A percentile compares a stretch with the other conserved stretches of the same genome.
Conservation (phyloP, 1,140 invertebrate species). For the Bombus ignitus region DNA sequence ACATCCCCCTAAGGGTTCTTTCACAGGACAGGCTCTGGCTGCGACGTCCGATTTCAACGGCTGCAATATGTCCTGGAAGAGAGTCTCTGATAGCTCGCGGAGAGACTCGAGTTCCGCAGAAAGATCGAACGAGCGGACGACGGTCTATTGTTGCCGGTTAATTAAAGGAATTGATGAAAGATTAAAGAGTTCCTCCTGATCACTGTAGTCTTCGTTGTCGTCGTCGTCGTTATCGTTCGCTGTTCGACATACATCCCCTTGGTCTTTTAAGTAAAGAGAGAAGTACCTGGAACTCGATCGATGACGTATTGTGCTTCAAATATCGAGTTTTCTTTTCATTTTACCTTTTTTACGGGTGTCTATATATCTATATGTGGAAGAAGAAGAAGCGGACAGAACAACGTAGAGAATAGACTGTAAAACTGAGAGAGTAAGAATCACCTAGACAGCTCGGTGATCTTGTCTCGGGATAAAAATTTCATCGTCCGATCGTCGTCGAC, state of each 20-base stretch:
- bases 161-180: slow-evolving; percentile 75
- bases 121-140: slow-evolving; percentile 55
- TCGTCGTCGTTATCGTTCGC: slow-evolving; percentile 2
- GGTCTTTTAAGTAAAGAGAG: not conserved
- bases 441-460: not conserved
- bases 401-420: not conserved
- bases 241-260: slow-evolving; percentile 20
- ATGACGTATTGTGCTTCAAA: slow-evolving; percentile 46
- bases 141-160: slow-evolving; percentile 70
- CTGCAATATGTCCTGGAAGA: slow-evolving; percentile 43
- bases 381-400: too few species aligned
- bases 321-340: slow-evolving; percentile 23
- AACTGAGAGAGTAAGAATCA: not conserved
- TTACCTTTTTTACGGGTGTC: not conserved
- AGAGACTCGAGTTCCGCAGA: not conserved
- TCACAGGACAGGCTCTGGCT: slow-evolving; percentile 37
- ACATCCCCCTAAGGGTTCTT: slow-evolving; percentile 28
- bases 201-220: not conserved
- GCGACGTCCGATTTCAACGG: slow-evolving; percentile 59
- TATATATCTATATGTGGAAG: too few species aligned
- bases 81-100: not conserved
- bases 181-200: slow-evolving; percentile 60
- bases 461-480: slow-evolving; percentile 35
- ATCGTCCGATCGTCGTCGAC: slow-evolving; percentile 18
- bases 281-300: slow-evolving; percentile 29